Base-by-base conservation (phyloP, 2,888 invertebrate genomes). In the Lysandra bellargus region DNA sequence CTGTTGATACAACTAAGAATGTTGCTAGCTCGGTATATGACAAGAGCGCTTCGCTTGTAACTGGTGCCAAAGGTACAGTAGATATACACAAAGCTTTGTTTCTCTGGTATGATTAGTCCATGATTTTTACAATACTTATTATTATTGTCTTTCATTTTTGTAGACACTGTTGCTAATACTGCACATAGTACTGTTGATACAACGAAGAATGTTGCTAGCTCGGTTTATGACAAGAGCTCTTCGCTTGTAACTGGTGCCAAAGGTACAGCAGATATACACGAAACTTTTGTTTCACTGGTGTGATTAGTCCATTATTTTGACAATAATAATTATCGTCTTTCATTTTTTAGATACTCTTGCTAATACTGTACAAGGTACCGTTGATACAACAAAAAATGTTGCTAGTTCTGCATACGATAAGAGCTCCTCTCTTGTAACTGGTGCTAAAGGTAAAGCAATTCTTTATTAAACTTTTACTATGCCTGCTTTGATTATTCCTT, bases 341-440 rank as follows among this genome's bases (percentile, higher is more conserved):
- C 1, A 49, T 49, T 49, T 12, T 83, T 89, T 88, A 90, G 89
- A 90, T 85, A 87, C 87, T 23, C 88, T 89, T 84, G 84, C 88
- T 82, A 88, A 81, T 83, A 87, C 89, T 78, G 80, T 84, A 49
- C 77, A 81, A 49, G 80, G 82, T 12, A 84, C 88, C 80, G 85
- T 90, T 84, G 89, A 89, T 80, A 84, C 87, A n/a, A 89, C 90
- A 44, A 90, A 88, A 83, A 87, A 84, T 78, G 86, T 85, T 7
- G 87, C 91, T 37, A 83, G 86, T 30, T 86, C 87, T 23, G 87
- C 87, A 77, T 84, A 86, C 79, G 88, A 90, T 80, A 90, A 89
- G 80, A 85, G 90, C 78, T 83, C 84, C 23, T 84, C 88, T 23
- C 77, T 86, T 37, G 80, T 84, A 78, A 86, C 83, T 78, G 82